These are phyloP conservation scores for Linurgus olivaceus DNA, from an alignment of 2,797 vertebrate genomes.

Conservation along the genomic window DNA sequence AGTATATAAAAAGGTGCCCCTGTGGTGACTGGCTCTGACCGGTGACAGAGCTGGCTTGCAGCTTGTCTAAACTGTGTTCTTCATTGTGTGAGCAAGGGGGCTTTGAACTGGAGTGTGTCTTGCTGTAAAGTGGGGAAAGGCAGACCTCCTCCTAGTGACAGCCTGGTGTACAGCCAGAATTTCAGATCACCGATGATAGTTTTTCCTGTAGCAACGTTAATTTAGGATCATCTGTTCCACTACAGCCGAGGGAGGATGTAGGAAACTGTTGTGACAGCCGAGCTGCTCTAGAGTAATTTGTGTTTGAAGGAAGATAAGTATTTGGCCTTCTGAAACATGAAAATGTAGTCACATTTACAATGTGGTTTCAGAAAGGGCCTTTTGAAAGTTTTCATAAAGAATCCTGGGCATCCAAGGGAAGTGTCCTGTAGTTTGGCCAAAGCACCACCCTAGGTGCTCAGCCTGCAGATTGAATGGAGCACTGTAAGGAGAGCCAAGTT, in stretches of 20 bases:
- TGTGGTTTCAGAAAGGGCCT: neutral
- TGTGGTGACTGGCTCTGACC: neutral
- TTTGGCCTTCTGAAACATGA: neutral
- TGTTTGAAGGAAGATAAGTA: neutral
- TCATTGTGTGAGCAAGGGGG: neutral
- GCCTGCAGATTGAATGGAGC: neutral
- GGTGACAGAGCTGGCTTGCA: neutral
- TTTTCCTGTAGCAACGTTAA: neutral
- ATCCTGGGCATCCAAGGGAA: neutral
- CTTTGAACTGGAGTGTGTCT: neutral
- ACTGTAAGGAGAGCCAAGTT: neutral
- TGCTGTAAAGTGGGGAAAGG: neutral
- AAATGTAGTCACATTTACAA: neutral
- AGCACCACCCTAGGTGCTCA: neutral
- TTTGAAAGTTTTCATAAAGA: neutral
- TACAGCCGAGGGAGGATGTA: neutral
- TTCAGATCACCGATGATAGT: neutral
- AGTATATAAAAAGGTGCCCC: conserved; percentile 65
- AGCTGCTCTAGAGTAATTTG: neutral
- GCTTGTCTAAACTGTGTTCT: neutral
- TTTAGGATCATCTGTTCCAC: neutral
- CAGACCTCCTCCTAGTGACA: neutral
- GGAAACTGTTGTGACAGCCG: neutral
- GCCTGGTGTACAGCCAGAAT: neutral
- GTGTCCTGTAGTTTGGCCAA: neutral